phyloP scores from a whole-genome alignment of 2,113 vertebrate species.

The Australoheros scitulus region DNA sequence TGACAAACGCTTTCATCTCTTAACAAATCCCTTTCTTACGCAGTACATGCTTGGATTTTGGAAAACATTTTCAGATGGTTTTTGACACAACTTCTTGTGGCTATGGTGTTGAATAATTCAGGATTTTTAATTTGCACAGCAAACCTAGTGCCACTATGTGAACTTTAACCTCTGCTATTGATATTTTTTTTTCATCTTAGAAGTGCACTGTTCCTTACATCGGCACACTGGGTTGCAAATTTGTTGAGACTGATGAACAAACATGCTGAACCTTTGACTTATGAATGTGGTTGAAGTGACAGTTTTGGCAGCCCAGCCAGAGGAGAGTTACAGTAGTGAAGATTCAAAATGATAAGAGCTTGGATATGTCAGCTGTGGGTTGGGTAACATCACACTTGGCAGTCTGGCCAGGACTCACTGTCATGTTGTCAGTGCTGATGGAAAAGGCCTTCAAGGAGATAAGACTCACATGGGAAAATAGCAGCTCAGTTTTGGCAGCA shows the following conservation, averaged over 20 bases:
- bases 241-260: neutral
- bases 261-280: neutral
- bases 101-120: neutral
- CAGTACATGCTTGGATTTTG: neutral
- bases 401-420: constrained; percentile 19
- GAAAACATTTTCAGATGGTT: neutral
- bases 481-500: constrained; percentile 20
- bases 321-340: neutral
- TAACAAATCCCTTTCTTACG: constrained; percentile 18
- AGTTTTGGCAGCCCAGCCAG: constrained; percentile 1
- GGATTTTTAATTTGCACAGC: constrained; percentile 7
- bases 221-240: neutral
- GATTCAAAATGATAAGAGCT: constrained; percentile 4
- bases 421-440: constrained; percentile 41
- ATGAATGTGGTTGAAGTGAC: neutral
- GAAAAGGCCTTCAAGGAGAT: constrained; percentile 29
- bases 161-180: constrained; percentile 7
- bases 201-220: neutral
- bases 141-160: neutral
- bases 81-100: neutral
- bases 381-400: constrained; percentile 38
- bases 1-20: constrained; percentile 28
- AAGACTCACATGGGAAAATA: constrained; percentile 28
- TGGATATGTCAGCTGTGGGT: constrained; percentile 34
- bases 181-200: neutral